Percentiles rank a stretch among this genome's conserved stretches.
Evolutionary conservation across 2,888 invertebrate species (phyloP).

Genomic region (Stictocephala bisonia): DNA sequence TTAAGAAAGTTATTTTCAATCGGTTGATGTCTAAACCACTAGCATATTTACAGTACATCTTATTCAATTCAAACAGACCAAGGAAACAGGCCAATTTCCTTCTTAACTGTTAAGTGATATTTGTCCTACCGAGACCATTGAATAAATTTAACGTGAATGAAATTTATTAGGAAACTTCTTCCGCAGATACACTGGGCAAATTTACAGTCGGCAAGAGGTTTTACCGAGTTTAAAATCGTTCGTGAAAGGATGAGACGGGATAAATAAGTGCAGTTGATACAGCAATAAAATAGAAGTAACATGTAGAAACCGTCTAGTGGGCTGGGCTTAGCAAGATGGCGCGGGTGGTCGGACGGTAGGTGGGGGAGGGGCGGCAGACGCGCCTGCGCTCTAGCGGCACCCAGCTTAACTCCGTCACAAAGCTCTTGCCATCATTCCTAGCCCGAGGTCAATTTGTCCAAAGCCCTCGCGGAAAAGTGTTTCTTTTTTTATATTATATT

Average conservation of each 20-base stretch:
- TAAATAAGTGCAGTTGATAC: constrained; percentile 42
- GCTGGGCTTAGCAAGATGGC: not conserved
- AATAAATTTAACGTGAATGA: constrained; percentile 15
- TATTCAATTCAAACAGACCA: too few species aligned
- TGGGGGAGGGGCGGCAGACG: constrained; percentile 43
- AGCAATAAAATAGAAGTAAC: constrained; percentile 42
- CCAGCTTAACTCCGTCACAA: constrained; percentile 44
- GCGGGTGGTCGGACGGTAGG: constrained; percentile 31
- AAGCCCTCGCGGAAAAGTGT: constrained; percentile 47
- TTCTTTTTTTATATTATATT: constrained; percentile 42
- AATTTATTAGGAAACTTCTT: constrained; percentile 37
- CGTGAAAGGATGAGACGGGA: constrained; percentile 41
- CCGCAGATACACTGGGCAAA: constrained; percentile 38
- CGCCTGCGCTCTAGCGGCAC: constrained; percentile 48
- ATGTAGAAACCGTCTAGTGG: constrained; percentile 23
- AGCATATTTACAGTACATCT: too few species aligned
- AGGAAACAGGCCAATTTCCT: too few species aligned
- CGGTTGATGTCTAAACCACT: too few species aligned
- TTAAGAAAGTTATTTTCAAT: too few species aligned
- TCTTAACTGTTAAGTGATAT: too few species aligned
- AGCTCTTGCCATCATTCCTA: constrained; percentile 44
- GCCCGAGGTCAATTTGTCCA: constrained; percentile 46
- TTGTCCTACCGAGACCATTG: not conserved
- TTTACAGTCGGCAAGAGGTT: constrained; percentile 37
- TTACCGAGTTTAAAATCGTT: constrained; percentile 43